These are phyloP conservation scores for Neoascia interrupta DNA, from an alignment of 2,888 invertebrate species.

Conservation along the genomic window DNA sequence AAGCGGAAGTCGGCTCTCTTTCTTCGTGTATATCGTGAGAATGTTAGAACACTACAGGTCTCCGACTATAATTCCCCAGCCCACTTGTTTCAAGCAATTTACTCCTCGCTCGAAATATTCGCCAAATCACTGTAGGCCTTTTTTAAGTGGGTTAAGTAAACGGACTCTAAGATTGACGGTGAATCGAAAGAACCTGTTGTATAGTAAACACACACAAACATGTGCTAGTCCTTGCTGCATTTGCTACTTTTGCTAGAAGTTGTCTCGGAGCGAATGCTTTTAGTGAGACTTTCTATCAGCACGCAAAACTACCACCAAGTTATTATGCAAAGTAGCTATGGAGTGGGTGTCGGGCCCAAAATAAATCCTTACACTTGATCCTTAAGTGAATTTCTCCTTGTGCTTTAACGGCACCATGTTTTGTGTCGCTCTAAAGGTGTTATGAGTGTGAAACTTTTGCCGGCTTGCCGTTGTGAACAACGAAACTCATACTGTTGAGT, in stretches of 20 bases:
- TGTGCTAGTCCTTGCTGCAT: slow-evolving; percentile 4
- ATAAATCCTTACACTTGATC: slow-evolving; percentile 69
- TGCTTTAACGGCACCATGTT: slow-evolving; percentile 41
- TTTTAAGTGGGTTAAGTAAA: slow-evolving; percentile 60
- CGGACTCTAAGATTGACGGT: slow-evolving; percentile 30
- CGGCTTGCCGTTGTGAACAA: slow-evolving; percentile 21
- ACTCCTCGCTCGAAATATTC: slow-evolving; percentile 21
- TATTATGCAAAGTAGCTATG: slow-evolving; percentile 50
- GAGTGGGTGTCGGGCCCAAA: not conserved
- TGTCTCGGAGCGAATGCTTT: slow-evolving; percentile 41
- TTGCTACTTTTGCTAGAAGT: too few relatives aligned
- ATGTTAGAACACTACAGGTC: slow-evolving; percentile 11
- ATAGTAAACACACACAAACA: slow-evolving; percentile 9
- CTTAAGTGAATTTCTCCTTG: slow-evolving; percentile 62
- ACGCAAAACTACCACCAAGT: slow-evolving; percentile 61
- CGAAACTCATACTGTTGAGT: not conserved
- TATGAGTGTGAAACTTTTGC: slow-evolving; percentile 56
- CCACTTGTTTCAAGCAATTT: not conserved
- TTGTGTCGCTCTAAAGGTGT: slow-evolving; percentile 67
- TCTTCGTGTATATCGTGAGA: slow-evolving; percentile 9
- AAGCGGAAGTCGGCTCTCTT: slow-evolving; percentile 39
- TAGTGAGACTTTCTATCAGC: slow-evolving; percentile 30
- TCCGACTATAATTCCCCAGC: slow-evolving; percentile 6
- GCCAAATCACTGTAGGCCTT: slow-evolving; percentile 54
- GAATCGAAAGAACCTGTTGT: slow-evolving; percentile 63